Base-by-base conservation (phyloP, 1,140 invertebrate genomes). In the Dysdera silvatica region DNA sequence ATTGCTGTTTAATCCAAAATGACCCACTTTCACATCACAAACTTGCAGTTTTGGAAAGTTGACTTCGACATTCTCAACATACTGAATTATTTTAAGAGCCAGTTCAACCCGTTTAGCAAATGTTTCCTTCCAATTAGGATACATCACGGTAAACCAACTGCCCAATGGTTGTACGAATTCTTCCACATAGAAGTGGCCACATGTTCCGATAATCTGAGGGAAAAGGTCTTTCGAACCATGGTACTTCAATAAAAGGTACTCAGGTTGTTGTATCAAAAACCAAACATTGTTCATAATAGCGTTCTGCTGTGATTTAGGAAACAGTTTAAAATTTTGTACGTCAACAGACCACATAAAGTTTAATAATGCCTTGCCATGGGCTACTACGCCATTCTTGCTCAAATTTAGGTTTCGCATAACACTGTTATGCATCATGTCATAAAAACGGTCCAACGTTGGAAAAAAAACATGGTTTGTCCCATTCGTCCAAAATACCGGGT, bases 1-100 rank as follows among this genome's bases (percentile, higher is more conserved):
- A 37, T 79, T 77, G 3, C 75, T 70, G 10, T 78, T 74, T 0
- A 84, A 58, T 4, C 84, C 84, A 74, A 87, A 87, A 70, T 86
- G 82, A 41, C 80, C 78, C 26, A 82, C 75, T 73, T 85, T 84
- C 0, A 87, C 75, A 73, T 86, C 83, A 73, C 85, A 87, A 3
- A 86, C 71, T 69, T 83, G 76, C 37, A 85, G 74, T 68, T 85
- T 78, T 8, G 76, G 73, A 60, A 82, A 80, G 48, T 74, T 75
- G 8, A 70, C 76, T 23, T 85, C 81, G 18, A 86, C 67, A 53
- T 80, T 78, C 28, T 82, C 77, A 3, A 85, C 68, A 16, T 85
- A 73, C 66, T 85, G 81, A 32, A 86, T 66, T 6, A 86, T 80
- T 71, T 82, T 77, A 2, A 84, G 71, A 2, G 83, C 80, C 6